phyloP scores from a whole-genome alignment of 2,113 vertebrate species.

The Poeciliopsis turrubarensis region DNA sequence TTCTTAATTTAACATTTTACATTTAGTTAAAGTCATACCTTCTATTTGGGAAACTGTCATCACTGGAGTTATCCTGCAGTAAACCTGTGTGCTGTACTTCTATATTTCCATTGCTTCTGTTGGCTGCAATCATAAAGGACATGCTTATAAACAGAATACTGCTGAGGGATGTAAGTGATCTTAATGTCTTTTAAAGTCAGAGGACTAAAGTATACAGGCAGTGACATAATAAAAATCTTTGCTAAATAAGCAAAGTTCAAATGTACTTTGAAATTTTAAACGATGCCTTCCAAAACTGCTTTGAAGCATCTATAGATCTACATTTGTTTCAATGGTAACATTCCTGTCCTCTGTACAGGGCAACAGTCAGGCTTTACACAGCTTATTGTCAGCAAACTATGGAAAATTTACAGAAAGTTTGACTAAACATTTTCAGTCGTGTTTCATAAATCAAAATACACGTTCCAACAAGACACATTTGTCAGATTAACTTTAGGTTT shows the following conservation, averaged over 20 bases:
- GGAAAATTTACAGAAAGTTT: background rate
- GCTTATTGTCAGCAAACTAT: background rate
- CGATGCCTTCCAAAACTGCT: background rate
- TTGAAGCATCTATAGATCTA: background rate
- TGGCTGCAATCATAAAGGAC: conserved; percentile 76
- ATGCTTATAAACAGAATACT: conserved; percentile 10
- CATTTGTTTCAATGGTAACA: background rate
- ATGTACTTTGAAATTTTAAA: background rate
- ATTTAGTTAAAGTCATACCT: conserved; percentile 69
- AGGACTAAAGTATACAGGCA: background rate
- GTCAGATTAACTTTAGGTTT: too few species aligned
- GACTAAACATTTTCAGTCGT: too few species aligned
- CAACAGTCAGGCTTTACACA: background rate
- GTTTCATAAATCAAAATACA: too few species aligned
- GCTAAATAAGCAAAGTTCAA: background rate
- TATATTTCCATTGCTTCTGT: conserved; percentile 77
- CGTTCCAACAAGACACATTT: too few species aligned
- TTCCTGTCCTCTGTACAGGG: background rate
- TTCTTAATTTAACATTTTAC: background rate
- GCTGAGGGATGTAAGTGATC: background rate
- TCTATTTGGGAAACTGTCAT: conserved; percentile 81
- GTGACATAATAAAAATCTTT: background rate
- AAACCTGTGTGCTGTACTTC: conserved; percentile 86
- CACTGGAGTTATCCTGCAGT: conserved; percentile 87
- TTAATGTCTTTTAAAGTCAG: background rate